Base-by-base conservation (phyloP, 1,140 invertebrate species). In the Xylocopa sonorina region DNA sequence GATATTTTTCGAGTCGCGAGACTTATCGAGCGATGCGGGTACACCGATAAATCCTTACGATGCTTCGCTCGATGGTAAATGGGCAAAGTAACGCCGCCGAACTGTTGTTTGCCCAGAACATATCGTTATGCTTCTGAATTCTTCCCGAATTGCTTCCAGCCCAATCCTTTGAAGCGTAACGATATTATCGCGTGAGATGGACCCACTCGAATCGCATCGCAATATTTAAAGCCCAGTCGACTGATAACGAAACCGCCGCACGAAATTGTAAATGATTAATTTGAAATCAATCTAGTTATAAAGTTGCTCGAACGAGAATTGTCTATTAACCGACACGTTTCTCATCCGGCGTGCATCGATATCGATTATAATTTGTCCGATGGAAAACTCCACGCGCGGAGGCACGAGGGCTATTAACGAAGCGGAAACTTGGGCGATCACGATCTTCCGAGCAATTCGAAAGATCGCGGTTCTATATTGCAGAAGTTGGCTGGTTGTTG, bases 401-500 rank as follows among this genome's bases (percentile, higher is more conserved):
- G 3, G 10, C 10, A 41, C n/a, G 64, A 38, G 21, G 48, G 29
- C 69, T 50, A 58, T 58, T 14, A 50, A 48, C 43, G 53, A 34
- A 3, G 27, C n/a, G 0, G 74, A 50, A 77, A 77, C 5, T 75
- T 34, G 12, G 24, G 0, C 48, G 46, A 66, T 43, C 62, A 46
- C 38, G 50, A 75, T 69, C 53, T 67, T 24, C 9, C 3, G 32
- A 2, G n/a, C 7, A 4, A 46, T n/a, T 38, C 51, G 53, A 12
- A 41, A 24, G 29, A 38, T 18, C 32, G 27, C 12, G 53, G 50
- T 38, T 27, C 12, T 55, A 57, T 57, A 68, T 76, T 68, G 51
- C 41, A 32, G 57, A 68, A 76, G 62, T 67, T 76, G 14, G 50
- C 3, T 6, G 32, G 41, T 76, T 76, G 66, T 76, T 57, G 16